A percentile compares a stretch with the other conserved stretches of the same genome.
These are phyloP conservation scores for Toxotes chatareus DNA, from an alignment of 2,113 vertebrate genomes.

Conservation along the genomic window DNA sequence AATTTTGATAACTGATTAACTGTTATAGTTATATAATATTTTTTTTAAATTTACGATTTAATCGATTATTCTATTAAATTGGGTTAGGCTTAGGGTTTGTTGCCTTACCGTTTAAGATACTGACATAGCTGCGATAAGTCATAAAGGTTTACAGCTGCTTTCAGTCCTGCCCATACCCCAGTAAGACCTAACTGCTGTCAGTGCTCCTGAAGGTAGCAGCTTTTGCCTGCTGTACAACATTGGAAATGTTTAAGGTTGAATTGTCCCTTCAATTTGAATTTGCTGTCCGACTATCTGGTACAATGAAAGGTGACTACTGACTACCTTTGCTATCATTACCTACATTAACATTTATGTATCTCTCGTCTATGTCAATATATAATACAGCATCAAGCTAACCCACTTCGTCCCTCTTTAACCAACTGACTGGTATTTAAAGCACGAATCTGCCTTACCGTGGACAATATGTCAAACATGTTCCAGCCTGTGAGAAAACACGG, in stretches of 20 bases:
- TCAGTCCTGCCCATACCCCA: neutral
- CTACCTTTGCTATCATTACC: neutral
- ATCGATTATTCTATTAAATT: too few relatives aligned
- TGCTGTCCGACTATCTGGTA: neutral
- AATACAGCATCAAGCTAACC: conserved; percentile 26
- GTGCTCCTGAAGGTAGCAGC: neutral
- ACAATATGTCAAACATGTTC: conserved; percentile 24
- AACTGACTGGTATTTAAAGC: neutral
- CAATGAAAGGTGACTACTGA: neutral
- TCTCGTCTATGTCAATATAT: neutral
- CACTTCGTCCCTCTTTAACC: neutral
- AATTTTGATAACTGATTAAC: neutral
- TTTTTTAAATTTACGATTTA: too few relatives aligned
- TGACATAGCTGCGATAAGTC: neutral
- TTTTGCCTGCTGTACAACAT: neutral
- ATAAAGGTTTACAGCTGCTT: neutral
- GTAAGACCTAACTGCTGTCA: neutral
- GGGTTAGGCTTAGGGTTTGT: too few relatives aligned
- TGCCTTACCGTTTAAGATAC: too few relatives aligned
- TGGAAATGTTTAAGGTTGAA: neutral
- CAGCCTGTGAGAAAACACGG: neutral
- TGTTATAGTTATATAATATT: neutral
- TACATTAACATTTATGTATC: neutral
- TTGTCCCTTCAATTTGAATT: neutral
- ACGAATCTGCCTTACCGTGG: conserved; percentile 30